phyloP scores from a whole-genome alignment of 2,888 invertebrate genomes.

The Acrobasis consociella region DNA sequence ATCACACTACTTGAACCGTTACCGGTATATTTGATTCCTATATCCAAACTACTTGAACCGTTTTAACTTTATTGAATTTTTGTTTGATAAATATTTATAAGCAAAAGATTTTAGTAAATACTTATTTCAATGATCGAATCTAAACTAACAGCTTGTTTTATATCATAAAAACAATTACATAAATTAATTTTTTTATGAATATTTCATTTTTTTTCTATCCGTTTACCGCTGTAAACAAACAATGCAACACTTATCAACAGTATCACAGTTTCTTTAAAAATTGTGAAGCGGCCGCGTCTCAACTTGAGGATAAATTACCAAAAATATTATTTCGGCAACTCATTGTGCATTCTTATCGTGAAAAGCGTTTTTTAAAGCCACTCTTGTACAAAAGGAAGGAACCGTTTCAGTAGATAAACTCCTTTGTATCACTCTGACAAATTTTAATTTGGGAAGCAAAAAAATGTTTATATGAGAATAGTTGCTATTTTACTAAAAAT shows the following conservation, averaged over 20 bases:
- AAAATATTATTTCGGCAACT: constrained; percentile 24
- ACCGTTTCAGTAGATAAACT: constrained; percentile 9
- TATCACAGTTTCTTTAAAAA: constrained; percentile 7
- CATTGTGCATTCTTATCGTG: constrained; percentile 16
- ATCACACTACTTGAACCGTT: too few relatives aligned
- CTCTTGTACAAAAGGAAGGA: background rate
- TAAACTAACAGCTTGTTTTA: too few relatives aligned
- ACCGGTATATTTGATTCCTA: too few relatives aligned
- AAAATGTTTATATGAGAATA: too few relatives aligned
- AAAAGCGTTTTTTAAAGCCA: constrained; percentile 17
- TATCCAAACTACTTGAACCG: too few relatives aligned
- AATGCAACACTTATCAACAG: background rate
- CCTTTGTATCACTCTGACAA: background rate
- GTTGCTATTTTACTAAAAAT: too few relatives aligned
- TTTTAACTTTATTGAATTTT: too few relatives aligned
- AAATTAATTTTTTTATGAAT: too few relatives aligned
- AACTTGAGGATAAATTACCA: constrained; percentile 12
- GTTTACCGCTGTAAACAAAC: background rate
- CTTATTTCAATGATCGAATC: too few relatives aligned
- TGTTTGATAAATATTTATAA: too few relatives aligned
- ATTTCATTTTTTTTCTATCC: background rate
- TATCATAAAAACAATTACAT: too few relatives aligned
- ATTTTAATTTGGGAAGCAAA: background rate
- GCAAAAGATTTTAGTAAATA: too few relatives aligned
- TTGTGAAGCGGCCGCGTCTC: background rate